Evolutionary conservation across 1,140 invertebrate genomes (phyloP).

Genomic region (Brachionus rotundiformis): DNA sequence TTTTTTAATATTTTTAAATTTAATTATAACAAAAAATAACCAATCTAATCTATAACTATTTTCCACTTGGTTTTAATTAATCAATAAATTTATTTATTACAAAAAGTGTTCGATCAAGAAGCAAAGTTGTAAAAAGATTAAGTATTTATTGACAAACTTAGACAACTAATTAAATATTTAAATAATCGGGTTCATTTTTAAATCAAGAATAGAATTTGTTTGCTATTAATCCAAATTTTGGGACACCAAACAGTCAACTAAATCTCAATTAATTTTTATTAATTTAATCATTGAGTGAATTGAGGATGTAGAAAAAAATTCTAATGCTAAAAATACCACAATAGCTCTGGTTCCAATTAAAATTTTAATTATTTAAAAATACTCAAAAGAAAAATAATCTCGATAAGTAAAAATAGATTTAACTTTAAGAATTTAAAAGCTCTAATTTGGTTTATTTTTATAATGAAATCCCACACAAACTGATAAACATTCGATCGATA

Average conservation of each 20-base stretch:
- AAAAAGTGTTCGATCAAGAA: too few relatives aligned
- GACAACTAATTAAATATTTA: neutral
- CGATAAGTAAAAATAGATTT: neutral
- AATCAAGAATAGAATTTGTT: neutral
- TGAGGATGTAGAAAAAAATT: neutral
- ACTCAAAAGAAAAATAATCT: neutral
- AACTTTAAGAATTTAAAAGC: conserved; percentile 11
- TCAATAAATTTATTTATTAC: too few relatives aligned
- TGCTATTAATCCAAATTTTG: neutral
- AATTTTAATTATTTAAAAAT: neutral
- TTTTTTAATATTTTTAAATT: too few relatives aligned
- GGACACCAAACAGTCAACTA: too few relatives aligned
- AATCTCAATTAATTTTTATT: too few relatives aligned
- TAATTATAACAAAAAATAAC: too few relatives aligned
- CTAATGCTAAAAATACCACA: too few relatives aligned
- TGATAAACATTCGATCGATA: neutral
- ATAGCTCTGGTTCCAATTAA: neutral
- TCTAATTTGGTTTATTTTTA: neutral
- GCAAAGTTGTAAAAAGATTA: too few relatives aligned
- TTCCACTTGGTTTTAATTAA: too few relatives aligned
- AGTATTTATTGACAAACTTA: neutral
- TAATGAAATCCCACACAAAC: neutral
- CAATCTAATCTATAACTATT: too few relatives aligned
- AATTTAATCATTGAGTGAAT: too few relatives aligned
- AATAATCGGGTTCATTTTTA: too few relatives aligned